Percentiles rank a stretch among this genome's conserved stretches.
Evolutionary conservation across 2,113 vertebrate species (phyloP).

Genomic region (Phodopus roborovskii): DNA sequence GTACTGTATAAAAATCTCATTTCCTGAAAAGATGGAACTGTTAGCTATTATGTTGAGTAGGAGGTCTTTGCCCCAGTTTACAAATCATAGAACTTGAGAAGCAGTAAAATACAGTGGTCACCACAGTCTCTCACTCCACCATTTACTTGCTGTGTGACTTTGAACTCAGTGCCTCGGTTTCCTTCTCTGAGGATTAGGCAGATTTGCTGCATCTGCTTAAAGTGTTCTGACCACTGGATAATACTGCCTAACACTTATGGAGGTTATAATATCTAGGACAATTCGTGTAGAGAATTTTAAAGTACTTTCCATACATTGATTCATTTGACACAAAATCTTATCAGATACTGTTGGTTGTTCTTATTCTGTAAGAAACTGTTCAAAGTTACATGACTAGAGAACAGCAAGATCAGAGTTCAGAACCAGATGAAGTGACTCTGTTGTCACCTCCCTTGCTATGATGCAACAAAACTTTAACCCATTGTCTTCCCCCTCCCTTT

Average conservation of each 20-base stretch:
- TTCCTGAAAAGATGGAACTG: not conserved
- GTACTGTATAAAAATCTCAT: not conserved
- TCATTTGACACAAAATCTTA: not conserved
- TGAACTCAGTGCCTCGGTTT: not conserved
- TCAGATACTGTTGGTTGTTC: not conserved
- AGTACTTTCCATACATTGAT: not conserved
- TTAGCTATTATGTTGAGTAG: not conserved
- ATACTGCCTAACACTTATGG: not conserved
- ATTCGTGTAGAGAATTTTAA: not conserved
- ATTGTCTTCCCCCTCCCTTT: not conserved
- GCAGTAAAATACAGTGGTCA: accelerated
- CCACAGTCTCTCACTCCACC: not conserved
- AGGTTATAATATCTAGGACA: not conserved
- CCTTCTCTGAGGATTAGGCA: not conserved
- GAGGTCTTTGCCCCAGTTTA: not conserved
- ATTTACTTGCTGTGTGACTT: not conserved
- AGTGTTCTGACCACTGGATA: not conserved
- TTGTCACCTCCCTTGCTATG: not conserved
- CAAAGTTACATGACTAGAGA: not conserved
- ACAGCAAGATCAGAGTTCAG: not conserved
- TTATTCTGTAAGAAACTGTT: not conserved
- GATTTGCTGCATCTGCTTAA: not conserved
- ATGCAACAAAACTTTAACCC: not conserved
- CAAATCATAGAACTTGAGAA: not conserved
- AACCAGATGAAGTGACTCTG: not conserved